Evolutionary conservation across 2,113 vertebrate species (phyloP), one percentile per base, ranked within the genome.

Genomic region (zebrafish (Danio rerio)): DNA sequence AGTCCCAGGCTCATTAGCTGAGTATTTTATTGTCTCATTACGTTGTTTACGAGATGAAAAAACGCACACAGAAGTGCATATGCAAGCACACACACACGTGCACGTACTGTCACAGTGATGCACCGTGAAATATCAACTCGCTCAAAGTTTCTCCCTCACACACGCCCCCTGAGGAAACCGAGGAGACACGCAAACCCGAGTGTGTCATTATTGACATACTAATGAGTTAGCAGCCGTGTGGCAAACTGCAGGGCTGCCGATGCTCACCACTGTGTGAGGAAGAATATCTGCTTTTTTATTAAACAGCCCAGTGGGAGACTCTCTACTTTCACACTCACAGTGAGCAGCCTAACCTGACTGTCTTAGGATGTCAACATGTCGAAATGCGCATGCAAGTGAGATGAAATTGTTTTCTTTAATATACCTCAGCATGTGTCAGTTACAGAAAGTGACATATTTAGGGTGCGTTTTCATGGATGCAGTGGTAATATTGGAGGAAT

Each of bases 11-110:
- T 85, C 83, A 81, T 85, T 85, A 85, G 72, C 43, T 21, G 53
- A 53, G 71, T 77, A 76, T 81, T 81, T 85, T 71, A 85, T 76
- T 77, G 78, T 77, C 78, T 85, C 72, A 77, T 85, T 81, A 85
- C 40, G 18, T 61, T 81, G 83, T 76, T 81, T 84, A 70, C 15
- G 9, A 68, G 72, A 78, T 81, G 78, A 85, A 66, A 74, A 56
- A 49, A 73, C 5, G 50, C 21, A 42, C 20, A 61, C 53, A 65
- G 59, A 66, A 66, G 16, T n/a, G 21, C 4, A 5, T 40, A 40
- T 13, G 45, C 58, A 77, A n/a, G 49, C 20, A 70, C 45, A 65
- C 61, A 7, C 55, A 56, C 20, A 7, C 10, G 13, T 59, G 49
- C 70, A 55, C 50, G 71, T 16, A 45, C 53, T 82, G 68, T 62